Base-by-base conservation (phyloP, 2,888 invertebrate species). In the Bellardia bayeri region DNA sequence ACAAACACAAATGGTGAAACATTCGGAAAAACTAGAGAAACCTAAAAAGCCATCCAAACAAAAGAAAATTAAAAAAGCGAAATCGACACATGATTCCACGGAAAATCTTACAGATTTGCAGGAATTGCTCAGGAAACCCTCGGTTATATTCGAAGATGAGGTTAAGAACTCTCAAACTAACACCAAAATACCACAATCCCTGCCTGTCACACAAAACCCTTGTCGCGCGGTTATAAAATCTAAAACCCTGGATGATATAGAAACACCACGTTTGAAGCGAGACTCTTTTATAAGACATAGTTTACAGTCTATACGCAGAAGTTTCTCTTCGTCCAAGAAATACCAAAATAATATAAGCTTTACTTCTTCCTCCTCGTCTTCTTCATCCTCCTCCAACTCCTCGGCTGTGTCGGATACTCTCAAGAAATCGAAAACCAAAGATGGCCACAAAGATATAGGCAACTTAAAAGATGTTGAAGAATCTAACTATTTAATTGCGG, bases 281-380 rank as follows among this genome's bases (percentile, higher is more conserved):
- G 92, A 92, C 61, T 92, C 92, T 0, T 92, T 92, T 80, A 51
- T 92, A 54, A 90, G 92, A 0, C 92, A 92, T 54, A 92, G 92
- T 61, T 82, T 92, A 64, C 92, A 92, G 66, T 91, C 92, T 6
- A 91, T 92, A 87, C 90, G 92, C 0, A 90, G 91, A 61, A 92
- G 92, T 87, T 92, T 92, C 88, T 89, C 89, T 4, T 89, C 91
- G 7, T 88, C 89, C 42, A 92, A 91, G 69, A 90, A 90, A 76
- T 83, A 83, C 14, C 64, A 82, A 16, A 74, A 23, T 49, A 66
- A 61, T 8, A 61, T 16, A n/a, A 72, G 13, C 11, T 54, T 16
- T 40, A 83, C 80, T 6, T 86, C 87, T 6, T 90, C 90, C 2
- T 86, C 90, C 1, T 88, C 90, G 0, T 64, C 79, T 0, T 45